These are phyloP conservation scores for Anomalospiza imberbis DNA, from an alignment of 2,797 vertebrate genomes.

Conservation along the genomic window DNA sequence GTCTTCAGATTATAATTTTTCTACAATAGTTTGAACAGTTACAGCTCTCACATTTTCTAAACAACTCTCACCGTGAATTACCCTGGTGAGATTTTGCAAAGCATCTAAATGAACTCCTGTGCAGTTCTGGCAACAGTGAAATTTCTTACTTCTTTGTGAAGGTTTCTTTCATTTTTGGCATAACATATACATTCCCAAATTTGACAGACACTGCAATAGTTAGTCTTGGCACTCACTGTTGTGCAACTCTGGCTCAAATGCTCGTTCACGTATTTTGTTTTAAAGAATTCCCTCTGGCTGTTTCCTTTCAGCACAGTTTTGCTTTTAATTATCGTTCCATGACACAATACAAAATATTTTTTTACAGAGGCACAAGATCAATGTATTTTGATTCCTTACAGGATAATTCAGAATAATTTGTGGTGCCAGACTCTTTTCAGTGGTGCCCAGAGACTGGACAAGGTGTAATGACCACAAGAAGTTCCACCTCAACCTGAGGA, in stretches of 20 bases:
- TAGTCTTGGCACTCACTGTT: neutral
- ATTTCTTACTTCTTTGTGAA: neutral
- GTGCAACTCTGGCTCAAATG: neutral
- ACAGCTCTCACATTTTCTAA: neutral
- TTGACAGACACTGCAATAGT: neutral
- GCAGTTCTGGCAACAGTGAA: neutral
- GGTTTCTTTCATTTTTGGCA: neutral
- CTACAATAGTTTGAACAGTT: neutral
- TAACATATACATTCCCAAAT: neutral
- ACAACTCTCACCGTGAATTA: neutral
- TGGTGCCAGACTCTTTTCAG: neutral
- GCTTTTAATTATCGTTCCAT: neutral
- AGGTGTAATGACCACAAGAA: neutral
- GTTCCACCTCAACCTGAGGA: neutral
- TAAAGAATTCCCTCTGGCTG: neutral
- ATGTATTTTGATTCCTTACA: neutral
- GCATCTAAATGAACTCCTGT: neutral
- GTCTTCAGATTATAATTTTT: neutral
- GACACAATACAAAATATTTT: neutral
- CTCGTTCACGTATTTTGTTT: neutral
- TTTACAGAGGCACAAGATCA: neutral
- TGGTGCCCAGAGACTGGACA: neutral
- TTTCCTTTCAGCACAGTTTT: neutral
- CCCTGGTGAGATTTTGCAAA: neutral
- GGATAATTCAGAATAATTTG: neutral